A percentile compares a stretch with the other conserved stretches of the same genome.
These are phyloP conservation scores for Exephanes ischioxanthus DNA, from an alignment of 2,888 invertebrate species.

Conservation along the genomic window DNA sequence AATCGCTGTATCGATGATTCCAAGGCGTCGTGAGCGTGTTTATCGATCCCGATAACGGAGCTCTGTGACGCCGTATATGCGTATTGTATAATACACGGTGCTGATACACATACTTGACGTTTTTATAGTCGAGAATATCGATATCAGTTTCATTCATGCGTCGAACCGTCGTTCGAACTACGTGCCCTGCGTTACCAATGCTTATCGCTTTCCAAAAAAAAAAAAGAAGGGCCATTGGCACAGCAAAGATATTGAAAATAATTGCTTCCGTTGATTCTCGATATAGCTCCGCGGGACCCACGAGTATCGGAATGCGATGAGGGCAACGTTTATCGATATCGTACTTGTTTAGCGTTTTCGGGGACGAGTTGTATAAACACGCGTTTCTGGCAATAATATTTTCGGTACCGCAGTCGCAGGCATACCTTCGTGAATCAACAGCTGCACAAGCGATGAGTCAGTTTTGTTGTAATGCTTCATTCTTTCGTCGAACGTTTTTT, in stretches of 20 bases:
- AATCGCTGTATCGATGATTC: constrained; percentile 53
- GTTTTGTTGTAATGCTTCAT: constrained; percentile 8
- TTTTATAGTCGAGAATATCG: constrained; percentile 30
- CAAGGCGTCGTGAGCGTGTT: constrained; percentile 35
- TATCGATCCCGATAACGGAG: constrained; percentile 58
- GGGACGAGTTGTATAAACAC: background rate
- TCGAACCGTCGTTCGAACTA: constrained; percentile 20
- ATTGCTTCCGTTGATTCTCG: constrained; percentile 4
- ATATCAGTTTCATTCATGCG: constrained; percentile 64
- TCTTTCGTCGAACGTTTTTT: constrained; percentile 15
- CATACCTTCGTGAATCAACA: constrained; percentile 59
- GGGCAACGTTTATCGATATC: constrained; percentile 3
- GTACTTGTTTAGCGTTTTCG: background rate
- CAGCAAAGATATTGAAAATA: background rate
- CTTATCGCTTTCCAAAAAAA: constrained; percentile 38
- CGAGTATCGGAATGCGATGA: constrained; percentile 3
- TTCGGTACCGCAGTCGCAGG: constrained; percentile 1
- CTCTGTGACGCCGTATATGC: constrained; percentile 11
- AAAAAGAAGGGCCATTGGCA: background rate
- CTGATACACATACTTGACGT: constrained; percentile 17
- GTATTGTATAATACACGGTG: constrained; percentile 24
- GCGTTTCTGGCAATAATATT: constrained; percentile 30
- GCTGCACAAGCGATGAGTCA: constrained; percentile 59
- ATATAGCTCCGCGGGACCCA: background rate
- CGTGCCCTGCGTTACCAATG: constrained; percentile 20